A percentile compares a stretch with the other conserved stretches of the same genome.
Evolutionary conservation across 2,888 invertebrate species (phyloP).

Genomic region (Drosophila prostipennis): DNA sequence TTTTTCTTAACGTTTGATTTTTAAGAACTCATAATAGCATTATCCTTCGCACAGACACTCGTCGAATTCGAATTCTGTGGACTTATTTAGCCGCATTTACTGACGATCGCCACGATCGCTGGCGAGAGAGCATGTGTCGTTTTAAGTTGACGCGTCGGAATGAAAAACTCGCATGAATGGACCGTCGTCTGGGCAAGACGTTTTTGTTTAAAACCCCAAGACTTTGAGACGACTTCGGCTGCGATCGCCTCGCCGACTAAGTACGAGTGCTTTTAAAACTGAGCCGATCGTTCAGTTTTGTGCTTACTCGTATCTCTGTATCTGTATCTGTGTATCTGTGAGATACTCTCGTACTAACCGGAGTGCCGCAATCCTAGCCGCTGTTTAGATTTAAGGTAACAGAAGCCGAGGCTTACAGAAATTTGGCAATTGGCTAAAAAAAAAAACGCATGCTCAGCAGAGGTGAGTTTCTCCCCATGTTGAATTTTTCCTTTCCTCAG

Average conservation of each 20-base stretch:
- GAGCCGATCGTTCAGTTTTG: conserved; percentile 34
- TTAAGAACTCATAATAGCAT: conserved; percentile 19
- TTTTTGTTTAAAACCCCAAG: conserved; percentile 82
- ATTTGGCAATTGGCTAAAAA: conserved; percentile 55
- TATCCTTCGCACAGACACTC: conserved; percentile 28
- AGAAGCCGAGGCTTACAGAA: conserved; percentile 42
- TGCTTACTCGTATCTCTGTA: neutral
- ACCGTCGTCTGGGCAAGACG: conserved; percentile 82
- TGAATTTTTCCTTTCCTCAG: conserved; percentile 67
- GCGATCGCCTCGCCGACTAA: conserved; percentile 68
- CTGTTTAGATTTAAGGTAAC: conserved; percentile 27
- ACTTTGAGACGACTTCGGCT: conserved; percentile 56
- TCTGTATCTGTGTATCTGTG: conserved; percentile 11
- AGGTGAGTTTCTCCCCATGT: conserved; percentile 55
- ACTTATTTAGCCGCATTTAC: conserved; percentile 12
- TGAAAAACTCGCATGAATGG: conserved; percentile 84
- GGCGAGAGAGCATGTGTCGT: conserved; percentile 80
- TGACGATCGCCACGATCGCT: conserved; percentile 67
- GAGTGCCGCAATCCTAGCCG: conserved; percentile 65
- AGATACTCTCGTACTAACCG: conserved; percentile 17
- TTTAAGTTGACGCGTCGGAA: conserved; percentile 84
- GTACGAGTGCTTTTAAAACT: conserved; percentile 49
- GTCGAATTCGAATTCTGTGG: conserved; percentile 14
- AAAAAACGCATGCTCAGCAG: conserved; percentile 27
- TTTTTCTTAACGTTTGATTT: neutral